Conservation (phyloP, 2,888 invertebrate species). For the Lycophotia porphyrea region DNA sequence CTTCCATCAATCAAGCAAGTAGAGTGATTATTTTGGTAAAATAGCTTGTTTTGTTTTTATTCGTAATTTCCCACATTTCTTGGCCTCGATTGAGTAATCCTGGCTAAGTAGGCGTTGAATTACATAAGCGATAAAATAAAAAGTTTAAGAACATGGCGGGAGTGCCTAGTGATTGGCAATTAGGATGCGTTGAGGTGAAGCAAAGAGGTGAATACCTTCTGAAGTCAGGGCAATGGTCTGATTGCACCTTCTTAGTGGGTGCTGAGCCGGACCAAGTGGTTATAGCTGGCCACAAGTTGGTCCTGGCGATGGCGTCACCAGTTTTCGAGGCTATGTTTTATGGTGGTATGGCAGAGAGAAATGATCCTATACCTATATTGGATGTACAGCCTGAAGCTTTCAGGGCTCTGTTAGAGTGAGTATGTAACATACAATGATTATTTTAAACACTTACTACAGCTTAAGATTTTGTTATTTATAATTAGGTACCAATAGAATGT, state of each 20-base stretch:
- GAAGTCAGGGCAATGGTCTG: constrained; percentile 95
- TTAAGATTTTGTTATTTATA: no score
- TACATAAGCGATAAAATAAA: constrained; percentile 17
- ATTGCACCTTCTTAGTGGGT: constrained; percentile 95
- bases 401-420: constrained; percentile 94
- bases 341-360: constrained; percentile 95
- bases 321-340: constrained; percentile 97
- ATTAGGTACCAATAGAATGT: background rate
- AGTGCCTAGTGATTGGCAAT: constrained; percentile 94
- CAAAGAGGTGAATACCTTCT: constrained; percentile 94
- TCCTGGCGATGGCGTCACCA: constrained; percentile 96
- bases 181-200: constrained; percentile 92
- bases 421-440: constrained; percentile 56
- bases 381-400: constrained; percentile 97
- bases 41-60: constrained; percentile 59
- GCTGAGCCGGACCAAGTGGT: constrained; percentile 94
- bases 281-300: constrained; percentile 94
- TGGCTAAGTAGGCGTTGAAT: constrained; percentile 1
- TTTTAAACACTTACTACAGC: background rate
- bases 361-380: constrained; percentile 94
- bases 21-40: constrained; percentile 57
- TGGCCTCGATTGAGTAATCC: constrained; percentile 35
- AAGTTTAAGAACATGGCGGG: constrained; percentile 82
- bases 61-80: constrained; percentile 29
- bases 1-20: constrained; percentile 17